Evolutionary conservation across 2,797 vertebrate species (phyloP).

Genomic region (Gymnoscopelus braueri): DNA sequence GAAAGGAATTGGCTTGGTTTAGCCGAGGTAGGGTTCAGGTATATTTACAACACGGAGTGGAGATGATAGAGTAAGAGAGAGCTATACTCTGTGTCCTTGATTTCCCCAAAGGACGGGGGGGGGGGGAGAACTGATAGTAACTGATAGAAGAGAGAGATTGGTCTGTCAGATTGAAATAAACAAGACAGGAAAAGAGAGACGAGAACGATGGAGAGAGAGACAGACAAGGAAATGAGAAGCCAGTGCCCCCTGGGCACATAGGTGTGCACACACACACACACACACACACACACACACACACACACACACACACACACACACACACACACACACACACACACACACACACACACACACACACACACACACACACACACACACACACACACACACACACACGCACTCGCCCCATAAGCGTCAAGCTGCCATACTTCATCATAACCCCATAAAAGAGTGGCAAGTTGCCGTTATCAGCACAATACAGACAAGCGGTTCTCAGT

Average conservation of each 20-base stretch:
- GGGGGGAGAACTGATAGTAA: constrained; percentile 17
- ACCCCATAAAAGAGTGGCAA: constrained; percentile 39
- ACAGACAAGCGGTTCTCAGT: constrained; percentile 42
- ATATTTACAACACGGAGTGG: not conserved
- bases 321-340: constrained; percentile 16
- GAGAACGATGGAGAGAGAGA: constrained; percentile 47
- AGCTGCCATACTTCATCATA: constrained; percentile 69
- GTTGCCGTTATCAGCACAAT: constrained; percentile 56
- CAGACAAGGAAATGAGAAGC: constrained; percentile 34
- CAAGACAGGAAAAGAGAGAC: constrained; percentile 49
- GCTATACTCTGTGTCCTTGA: constrained; percentile 11
- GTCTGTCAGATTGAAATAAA: constrained; percentile 47
- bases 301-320: constrained; percentile 22
- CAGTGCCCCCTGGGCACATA: constrained; percentile 36
- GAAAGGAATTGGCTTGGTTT: not conserved
- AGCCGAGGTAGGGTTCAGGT: not conserved
- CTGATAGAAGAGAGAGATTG: constrained; percentile 40
- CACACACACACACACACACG: constrained; percentile 15
- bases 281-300: constrained; percentile 16
- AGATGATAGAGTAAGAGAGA: constrained; percentile 4
- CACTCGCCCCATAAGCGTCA: constrained; percentile 22
- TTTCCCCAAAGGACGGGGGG: constrained; percentile 10
- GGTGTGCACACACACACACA: constrained; percentile 40
- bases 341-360: constrained; percentile 17
- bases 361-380: constrained; percentile 19